A percentile compares a stretch with the other conserved stretches of the same genome.
Evolutionary conservation across 2,113 vertebrate species (phyloP).

Genomic region (Panurus biarmicus): DNA sequence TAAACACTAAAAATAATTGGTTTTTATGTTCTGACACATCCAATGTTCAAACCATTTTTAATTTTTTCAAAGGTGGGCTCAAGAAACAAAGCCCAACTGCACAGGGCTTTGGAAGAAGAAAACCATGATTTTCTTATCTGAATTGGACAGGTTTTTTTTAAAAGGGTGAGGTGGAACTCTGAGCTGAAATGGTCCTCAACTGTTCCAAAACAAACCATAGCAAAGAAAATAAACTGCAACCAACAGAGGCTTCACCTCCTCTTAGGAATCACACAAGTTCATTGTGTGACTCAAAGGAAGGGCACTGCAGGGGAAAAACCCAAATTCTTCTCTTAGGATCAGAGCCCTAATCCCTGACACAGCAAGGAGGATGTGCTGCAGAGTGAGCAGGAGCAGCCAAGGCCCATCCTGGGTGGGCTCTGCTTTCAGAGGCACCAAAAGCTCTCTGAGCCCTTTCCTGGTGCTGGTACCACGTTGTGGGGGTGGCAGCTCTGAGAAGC

Average conservation of each 20-base stretch:
- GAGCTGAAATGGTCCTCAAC: background rate
- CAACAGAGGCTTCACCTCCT: background rate
- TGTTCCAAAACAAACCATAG: background rate
- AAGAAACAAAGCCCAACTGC: background rate
- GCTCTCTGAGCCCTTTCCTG: background rate
- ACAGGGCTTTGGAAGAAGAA: background rate
- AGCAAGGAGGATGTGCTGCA: background rate
- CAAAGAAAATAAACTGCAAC: background rate
- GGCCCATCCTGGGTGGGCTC: background rate
- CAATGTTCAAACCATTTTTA: background rate
- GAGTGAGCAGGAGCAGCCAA: background rate
- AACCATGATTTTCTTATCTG: background rate
- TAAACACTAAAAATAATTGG: background rate
- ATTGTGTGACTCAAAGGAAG: background rate
- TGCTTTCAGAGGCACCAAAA: background rate
- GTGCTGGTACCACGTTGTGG: too few species aligned
- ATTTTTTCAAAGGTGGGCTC: background rate
- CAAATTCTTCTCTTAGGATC: background rate
- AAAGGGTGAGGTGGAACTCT: background rate
- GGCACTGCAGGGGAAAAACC: rapidly evolving
- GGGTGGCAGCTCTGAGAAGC: background rate
- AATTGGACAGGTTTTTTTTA: background rate
- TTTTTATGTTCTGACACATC: background rate
- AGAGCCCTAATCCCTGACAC: background rate
- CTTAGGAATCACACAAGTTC: background rate